Evolutionary conservation across 1,140 invertebrate species (phyloP), one percentile per base, ranked within the genome.

Genomic region (Drosophila sechellia): DNA sequence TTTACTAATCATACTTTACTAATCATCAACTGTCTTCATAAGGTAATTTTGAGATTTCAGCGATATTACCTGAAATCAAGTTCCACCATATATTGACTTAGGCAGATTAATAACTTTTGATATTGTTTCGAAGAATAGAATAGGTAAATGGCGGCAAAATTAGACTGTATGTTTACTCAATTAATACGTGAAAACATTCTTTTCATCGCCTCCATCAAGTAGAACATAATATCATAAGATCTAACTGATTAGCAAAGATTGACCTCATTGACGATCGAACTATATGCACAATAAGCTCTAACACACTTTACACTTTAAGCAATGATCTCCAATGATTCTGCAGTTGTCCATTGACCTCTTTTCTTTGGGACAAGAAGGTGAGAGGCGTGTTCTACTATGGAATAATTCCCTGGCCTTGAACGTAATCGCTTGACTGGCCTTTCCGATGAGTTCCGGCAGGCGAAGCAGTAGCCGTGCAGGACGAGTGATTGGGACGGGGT

Each of bases 341-440:
- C 22, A 59, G 73, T 40, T 43, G 8, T 34, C 17, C 22, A 12
- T 2, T 0, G 4, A 65, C 8, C 50, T 42, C 34, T n/a, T 64
- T 17, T 57, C 80, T 11, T 84, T 63, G 80, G 42, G 8, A 0
- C 42, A 70, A 84, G 6, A 68, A 77, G 50, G 6, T 15, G 4
- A 42, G 77, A 25, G 66, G 64, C 12, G 34, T 66, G 3, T 1
- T 20, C 0, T 79, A 69, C 45, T 55, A 52, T 27, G 5, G 5
- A 0, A 6, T 50, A 11, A 37, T 64, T 10, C 3, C 13, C 3
- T 76, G 8, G 0, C 58, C 17, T 0, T 54, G 0, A 60, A 48
- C 8, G 22, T 78, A 15, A 37, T 46, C 8, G 59, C 20, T 5
- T 61, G 50, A 34, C 11, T 83, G 22, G 52, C 45, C 8, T 71